Conservation (phyloP, 2,888 invertebrate species). For the Torymus texanus region DNA sequence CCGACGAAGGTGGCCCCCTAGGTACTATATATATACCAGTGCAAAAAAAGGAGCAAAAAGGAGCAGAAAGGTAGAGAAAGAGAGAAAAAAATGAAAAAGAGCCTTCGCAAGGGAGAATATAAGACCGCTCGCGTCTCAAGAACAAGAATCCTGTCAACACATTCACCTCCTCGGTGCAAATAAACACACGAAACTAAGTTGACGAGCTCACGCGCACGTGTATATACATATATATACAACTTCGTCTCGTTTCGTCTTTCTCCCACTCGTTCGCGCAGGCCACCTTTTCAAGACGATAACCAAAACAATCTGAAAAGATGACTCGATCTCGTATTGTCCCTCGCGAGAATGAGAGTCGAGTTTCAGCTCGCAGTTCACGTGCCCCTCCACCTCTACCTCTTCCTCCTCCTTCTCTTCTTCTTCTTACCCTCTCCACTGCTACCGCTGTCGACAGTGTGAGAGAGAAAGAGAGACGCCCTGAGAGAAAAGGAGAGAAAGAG, state of each 20-base stretch:
- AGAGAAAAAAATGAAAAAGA: constrained; percentile 5
- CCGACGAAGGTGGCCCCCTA: not conserved
- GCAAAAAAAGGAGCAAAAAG: not conserved
- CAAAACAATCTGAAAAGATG: constrained; percentile 55
- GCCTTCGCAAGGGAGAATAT: not conserved
- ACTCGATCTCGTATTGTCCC: constrained; percentile 44
- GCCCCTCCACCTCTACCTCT: not conserved
- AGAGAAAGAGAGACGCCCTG: constrained; percentile 51
- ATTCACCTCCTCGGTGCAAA: constrained; percentile 39
- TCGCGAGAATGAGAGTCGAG: constrained; percentile 43
- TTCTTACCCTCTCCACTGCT: not conserved
- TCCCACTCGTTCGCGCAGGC: not conserved
- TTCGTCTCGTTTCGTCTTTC: not conserved
- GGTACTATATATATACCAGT: too few species aligned
- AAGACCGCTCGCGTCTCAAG: constrained; percentile 12
- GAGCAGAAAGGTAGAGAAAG: constrained; percentile 10
- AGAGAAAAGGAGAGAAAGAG: constrained; percentile 58
- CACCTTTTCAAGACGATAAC: constrained; percentile 50
- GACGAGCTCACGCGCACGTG: constrained; percentile 10
- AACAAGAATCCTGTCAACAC: constrained; percentile 49
- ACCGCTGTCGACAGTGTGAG: not conserved
- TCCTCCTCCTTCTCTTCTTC: constrained; percentile 1
- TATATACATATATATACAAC: not conserved
- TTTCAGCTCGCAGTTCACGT: constrained; percentile 20
- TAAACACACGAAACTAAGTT: constrained; percentile 36